Evolutionary conservation across 2,888 invertebrate genomes (phyloP), one percentile per base, ranked within the genome.

Genomic region (Agrilus biguttatus): DNA sequence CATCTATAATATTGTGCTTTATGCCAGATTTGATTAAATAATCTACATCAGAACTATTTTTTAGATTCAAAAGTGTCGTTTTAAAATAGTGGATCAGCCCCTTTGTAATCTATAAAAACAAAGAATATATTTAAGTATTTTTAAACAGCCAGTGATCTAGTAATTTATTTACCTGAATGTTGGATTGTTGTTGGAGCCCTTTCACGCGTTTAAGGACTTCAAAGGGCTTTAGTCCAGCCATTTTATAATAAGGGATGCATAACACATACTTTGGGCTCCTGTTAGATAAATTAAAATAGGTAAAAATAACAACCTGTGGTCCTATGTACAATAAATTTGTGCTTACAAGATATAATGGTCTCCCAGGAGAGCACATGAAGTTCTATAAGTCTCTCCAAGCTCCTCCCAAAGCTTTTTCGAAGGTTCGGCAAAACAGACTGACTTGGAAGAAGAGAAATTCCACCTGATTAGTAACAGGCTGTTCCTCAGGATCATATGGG

Each of bases 401-500:
- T 69, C 67, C 33, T 71, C 66, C 33, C 62, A 47, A 43, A 62
- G 62, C 13, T 47, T 49, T 50, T 56, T 58, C 41, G 45, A 51
- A 42, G 49, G 54, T 17, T 47, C 50, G 13, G 58, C 52, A 32
- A 58, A 48, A 40, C 57, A 59, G 1, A 65, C 62, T n/a, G 51
- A 47, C 4, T 28, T 28, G 2, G 28, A 28, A 8, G 28, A 28
- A 3, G 28, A 28, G 5, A 28, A 28, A 28, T 28, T 28, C 63
- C 64, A 66, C 46, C 58, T 55, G 35, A 56, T 57, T 19, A 69
- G 47, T 39, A 69, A 60, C 36, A 72, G 58, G 2, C 67, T 63
- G 23, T 71, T 58, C 44, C 77, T 65, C 14, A 85, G 62, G 52
- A 83, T 74, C 50, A 81, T 72, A 56, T 83, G 81, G 5, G 80